Percentiles rank a stretch among this genome's conserved stretches.
These are phyloP conservation scores for Acanthornis magna DNA, from an alignment of 2,797 vertebrate genomes.

Conservation along the genomic window DNA sequence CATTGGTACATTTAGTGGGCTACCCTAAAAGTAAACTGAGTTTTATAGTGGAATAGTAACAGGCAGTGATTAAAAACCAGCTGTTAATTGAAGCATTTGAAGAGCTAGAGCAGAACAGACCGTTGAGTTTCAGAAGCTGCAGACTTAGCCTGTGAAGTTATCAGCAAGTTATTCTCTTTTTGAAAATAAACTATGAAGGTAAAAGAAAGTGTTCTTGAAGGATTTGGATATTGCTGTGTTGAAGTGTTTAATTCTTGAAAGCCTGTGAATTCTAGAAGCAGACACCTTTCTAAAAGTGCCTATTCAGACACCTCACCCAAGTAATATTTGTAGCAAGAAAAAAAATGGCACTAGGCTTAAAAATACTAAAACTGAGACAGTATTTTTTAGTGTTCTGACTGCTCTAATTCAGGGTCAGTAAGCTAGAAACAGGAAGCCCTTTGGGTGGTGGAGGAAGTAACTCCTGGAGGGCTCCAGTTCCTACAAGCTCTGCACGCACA, in stretches of 20 bases:
- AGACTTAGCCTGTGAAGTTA: neutral
- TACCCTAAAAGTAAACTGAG: conserved; percentile 23
- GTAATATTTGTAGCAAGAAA: neutral
- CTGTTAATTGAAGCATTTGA: neutral
- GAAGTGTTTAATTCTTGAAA: neutral
- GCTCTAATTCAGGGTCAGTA: neutral
- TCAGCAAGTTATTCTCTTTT: neutral
- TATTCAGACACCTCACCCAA: neutral
- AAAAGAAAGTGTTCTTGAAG: neutral
- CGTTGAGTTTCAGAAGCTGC: neutral
- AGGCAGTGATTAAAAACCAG: neutral
- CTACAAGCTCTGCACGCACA: neutral
- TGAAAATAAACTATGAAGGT: neutral
- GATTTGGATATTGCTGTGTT: neutral
- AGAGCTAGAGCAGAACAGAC: neutral
- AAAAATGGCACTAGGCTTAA: neutral
- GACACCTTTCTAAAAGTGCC: neutral
- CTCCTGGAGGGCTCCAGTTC: neutral
- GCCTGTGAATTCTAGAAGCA: neutral
- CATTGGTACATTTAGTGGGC: neutral
- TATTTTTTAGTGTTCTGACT: neutral
- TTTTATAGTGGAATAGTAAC: neutral
- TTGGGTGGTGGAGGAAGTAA: neutral
- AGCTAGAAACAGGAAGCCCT: neutral
- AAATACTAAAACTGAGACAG: neutral